Evolutionary conservation across 2,797 vertebrate species (phyloP).

Genomic region (Catamblyrhynchus diadema): DNA sequence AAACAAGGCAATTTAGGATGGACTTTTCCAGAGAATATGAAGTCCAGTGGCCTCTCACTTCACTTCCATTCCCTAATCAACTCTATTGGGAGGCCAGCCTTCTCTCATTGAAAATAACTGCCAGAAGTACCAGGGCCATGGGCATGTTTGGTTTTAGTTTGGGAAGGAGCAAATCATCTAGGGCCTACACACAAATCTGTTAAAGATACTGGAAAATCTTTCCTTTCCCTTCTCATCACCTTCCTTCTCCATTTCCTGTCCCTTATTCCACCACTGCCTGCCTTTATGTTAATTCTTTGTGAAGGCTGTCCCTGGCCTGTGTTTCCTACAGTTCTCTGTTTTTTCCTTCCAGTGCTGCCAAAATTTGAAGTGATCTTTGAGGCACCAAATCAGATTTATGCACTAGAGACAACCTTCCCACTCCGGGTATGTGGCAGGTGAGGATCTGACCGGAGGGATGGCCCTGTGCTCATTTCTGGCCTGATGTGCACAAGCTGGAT

Average conservation of each 20-base stretch:
- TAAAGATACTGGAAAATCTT: neutral
- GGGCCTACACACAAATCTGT: neutral
- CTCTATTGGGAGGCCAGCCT: neutral
- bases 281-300: neutral
- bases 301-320: neutral
- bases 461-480: neutral
- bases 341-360: constrained; percentile 73
- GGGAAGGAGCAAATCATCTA: neutral
- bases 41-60: neutral
- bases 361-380: constrained; percentile 80
- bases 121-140: neutral
- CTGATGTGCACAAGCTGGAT: neutral
- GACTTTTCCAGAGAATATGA: neutral
- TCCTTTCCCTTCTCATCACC: neutral
- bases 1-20: neutral
- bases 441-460: constrained; percentile 11
- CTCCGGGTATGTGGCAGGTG: constrained; percentile 83
- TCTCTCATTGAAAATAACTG: neutral
- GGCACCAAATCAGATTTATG: constrained; percentile 68
- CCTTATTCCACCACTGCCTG: neutral
- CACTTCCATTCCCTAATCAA: neutral
- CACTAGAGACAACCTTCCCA: constrained; percentile 61
- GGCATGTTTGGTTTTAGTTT: neutral
- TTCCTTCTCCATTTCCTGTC: neutral
- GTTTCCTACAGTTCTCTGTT: neutral